These are phyloP conservation scores for Trichosurus vulpecula DNA, from an alignment of 2,797 vertebrate genomes.

Conservation along the genomic window DNA sequence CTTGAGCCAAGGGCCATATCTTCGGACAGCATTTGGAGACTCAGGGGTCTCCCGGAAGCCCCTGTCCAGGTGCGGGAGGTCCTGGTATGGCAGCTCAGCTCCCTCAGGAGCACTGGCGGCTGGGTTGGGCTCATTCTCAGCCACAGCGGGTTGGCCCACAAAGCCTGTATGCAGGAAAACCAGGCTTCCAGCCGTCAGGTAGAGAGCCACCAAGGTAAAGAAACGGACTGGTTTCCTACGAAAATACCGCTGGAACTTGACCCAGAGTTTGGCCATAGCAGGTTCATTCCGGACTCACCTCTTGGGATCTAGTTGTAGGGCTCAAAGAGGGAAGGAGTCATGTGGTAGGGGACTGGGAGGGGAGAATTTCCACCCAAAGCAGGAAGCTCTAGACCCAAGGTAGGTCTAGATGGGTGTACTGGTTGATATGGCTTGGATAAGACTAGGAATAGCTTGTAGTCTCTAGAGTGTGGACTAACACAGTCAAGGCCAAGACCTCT, in stretches of 20 bases:
- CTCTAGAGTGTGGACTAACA: neutral
- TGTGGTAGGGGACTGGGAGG: neutral
- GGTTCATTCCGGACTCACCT: constrained; percentile 82
- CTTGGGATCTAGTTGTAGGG: neutral
- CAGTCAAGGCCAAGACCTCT: neutral
- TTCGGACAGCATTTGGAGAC: constrained; percentile 78
- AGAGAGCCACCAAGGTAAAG: constrained; percentile 95
- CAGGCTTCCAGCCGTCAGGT: constrained; percentile 94
- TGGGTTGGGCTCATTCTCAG: constrained; percentile 73
- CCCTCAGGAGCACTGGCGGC: constrained; percentile 76
- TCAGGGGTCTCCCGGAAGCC: constrained; percentile 85
- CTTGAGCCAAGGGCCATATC: constrained; percentile 91
- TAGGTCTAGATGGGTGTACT: neutral
- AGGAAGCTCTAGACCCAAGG: neutral
- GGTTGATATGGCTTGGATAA: neutral
- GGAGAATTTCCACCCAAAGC: neutral
- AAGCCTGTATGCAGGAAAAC: constrained; percentile 95
- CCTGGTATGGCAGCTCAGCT: constrained; percentile 82
- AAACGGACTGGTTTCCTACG: constrained; percentile 94
- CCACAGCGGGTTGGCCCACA: constrained; percentile 83
- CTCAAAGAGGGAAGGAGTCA: neutral
- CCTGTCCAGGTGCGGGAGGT: constrained; percentile 83
- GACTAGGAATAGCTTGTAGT: neutral
- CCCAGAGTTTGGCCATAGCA: constrained; percentile 94
- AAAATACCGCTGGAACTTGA: constrained; percentile 96